Evolutionary conservation across 2,888 invertebrate genomes (phyloP).

Genomic region (Lumbricus terrestris): DNA sequence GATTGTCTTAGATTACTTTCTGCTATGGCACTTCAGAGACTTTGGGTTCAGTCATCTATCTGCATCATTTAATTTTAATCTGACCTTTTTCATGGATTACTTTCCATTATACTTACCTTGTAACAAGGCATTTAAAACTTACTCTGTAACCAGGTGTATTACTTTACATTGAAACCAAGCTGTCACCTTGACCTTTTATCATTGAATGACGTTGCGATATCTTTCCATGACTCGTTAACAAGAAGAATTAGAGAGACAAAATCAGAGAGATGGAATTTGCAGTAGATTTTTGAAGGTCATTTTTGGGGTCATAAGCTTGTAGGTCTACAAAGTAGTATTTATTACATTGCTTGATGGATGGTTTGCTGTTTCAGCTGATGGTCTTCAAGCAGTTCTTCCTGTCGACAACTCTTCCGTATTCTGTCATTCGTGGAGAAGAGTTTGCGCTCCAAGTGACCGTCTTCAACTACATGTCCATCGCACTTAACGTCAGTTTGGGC

Average conservation of each 20-base stretch:
- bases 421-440: slow-evolving; percentile 84
- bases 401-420: slow-evolving; percentile 81
- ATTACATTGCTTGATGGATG: too few relatives aligned
- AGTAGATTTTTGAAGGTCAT: not conserved
- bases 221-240: not conserved
- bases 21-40: not conserved
- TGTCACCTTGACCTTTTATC: too few relatives aligned
- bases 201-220: too few relatives aligned
- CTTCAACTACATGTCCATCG: slow-evolving; percentile 73
- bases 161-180: too few relatives aligned
- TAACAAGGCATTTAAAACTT: too few relatives aligned
- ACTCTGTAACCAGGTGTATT: too few relatives aligned
- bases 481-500: not conserved
- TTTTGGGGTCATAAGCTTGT: not conserved
- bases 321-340: too few relatives aligned
- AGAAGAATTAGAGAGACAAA: not conserved
- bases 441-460: slow-evolving; percentile 83
- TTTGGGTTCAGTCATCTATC: not conserved
- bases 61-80: not conserved
- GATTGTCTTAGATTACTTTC: not conserved
- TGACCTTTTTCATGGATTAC: not conserved
- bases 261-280: not conserved
- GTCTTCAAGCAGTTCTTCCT: slow-evolving; percentile 84
- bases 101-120: not conserved
- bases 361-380: slow-evolving; percentile 28